Base-by-base conservation (phyloP, 2,113 vertebrate species). In the Monopterus albus region DNA sequence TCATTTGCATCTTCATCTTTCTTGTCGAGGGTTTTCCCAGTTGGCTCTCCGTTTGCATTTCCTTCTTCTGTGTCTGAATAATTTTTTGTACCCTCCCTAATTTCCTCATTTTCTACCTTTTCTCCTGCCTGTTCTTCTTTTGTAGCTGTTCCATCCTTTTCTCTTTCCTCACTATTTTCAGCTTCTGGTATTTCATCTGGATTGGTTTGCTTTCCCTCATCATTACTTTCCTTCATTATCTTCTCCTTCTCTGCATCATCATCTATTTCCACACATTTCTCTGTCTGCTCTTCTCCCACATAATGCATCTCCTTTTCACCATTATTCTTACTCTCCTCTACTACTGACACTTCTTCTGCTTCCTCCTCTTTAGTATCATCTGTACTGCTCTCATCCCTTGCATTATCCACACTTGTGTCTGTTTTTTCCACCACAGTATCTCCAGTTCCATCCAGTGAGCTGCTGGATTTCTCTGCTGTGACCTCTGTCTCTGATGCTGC, bases 401-500 rank as follows among this genome's bases (percentile, higher is more conserved):
- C 8, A 20, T 25, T 53, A 15, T 66, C 66, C 33, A 57, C 72
- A 17, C 25, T 56, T 0, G 0, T n/a, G 7, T 38, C 75, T 40
- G 2, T 47, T 15, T 15, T 42, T 56, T 72, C 61, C 31, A 59
- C 79, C 4, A 58, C 39, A 51, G 76, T 51, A 20, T 73, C 85
- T 67, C 55, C 28, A 18, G 62, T 72, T 46, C 43, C 72, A 35
- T 38, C 65, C 42, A 38, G 6, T 5, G 66, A 29, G 40, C 52
- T 8, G 1, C 53, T 65, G 1, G 11, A 63, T 23, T 78, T 31
- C 7, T 5, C 31, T 1, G 46, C 42, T 21, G 64, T 62, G 63
- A 64, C 68, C 78, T 70, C 69, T 1, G 66, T 58, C 56, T 53
- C 78, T 49, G 78, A 64, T 25, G 7, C 81, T 31, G 56, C 42